These are phyloP conservation scores for Holothuria leucospilota DNA, from an alignment of 53 echinoderm and acorn worm genomes.

Conservation along the genomic window DNA sequence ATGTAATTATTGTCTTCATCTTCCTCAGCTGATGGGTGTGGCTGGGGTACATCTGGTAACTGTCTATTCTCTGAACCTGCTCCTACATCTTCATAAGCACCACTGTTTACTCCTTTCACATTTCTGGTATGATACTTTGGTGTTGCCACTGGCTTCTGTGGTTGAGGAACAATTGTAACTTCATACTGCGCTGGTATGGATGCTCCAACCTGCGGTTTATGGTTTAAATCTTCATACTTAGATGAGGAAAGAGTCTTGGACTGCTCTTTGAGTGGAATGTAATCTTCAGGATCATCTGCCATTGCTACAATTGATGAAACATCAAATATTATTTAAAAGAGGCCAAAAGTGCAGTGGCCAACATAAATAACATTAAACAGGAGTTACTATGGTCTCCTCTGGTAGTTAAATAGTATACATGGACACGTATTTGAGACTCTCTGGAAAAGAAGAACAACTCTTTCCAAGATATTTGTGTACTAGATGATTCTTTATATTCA, in stretches of 20 bases:
- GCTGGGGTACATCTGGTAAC: background rate
- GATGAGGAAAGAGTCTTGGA: background rate
- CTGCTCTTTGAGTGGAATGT: background rate
- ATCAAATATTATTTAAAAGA: background rate
- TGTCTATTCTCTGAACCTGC: background rate
- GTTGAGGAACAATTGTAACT: background rate
- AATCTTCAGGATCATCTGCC: slow-evolving; percentile 13
- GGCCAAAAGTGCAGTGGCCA: too few relatives aligned
- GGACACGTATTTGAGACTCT: too few relatives aligned
- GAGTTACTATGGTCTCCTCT: too few relatives aligned
- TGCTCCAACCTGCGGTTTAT: too few relatives aligned
- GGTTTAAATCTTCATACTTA: background rate
- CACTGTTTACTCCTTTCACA: background rate
- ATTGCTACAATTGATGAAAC: background rate
- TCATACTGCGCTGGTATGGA: too few relatives aligned
- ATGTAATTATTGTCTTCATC: background rate
- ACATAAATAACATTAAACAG: too few relatives aligned
- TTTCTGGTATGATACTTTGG: background rate
- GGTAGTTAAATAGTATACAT: too few relatives aligned
- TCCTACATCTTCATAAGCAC: background rate
- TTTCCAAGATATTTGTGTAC: too few relatives aligned
- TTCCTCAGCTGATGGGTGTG: background rate
- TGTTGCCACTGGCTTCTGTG: background rate
- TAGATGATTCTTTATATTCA: too few relatives aligned
- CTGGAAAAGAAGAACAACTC: too few relatives aligned